Conservation (phyloP, 1,140 invertebrate species). For the Orchestia grillus region DNA sequence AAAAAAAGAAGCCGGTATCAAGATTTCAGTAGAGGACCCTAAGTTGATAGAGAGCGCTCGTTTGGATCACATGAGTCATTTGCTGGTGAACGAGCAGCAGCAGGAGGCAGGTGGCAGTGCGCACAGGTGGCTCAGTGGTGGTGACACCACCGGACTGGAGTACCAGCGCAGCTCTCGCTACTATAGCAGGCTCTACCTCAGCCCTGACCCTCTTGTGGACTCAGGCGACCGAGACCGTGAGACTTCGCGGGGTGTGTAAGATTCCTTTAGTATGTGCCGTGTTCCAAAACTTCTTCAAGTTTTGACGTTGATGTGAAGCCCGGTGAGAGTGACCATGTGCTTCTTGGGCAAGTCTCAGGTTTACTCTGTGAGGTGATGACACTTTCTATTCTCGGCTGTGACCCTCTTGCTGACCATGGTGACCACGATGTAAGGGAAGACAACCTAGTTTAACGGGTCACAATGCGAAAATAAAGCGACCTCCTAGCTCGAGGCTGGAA, state of each 20-base stretch:
- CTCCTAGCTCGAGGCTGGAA: no score
- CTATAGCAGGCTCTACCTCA: conserved; percentile 28
- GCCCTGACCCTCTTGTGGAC: not conserved
- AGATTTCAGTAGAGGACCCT: not conserved
- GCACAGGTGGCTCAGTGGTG: conserved; percentile 8
- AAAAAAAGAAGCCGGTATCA: not conserved
- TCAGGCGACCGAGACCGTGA: not conserved
- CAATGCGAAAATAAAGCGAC: no score
- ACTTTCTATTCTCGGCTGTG: not conserved
- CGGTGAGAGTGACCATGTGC: not conserved
- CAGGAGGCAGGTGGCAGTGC: not conserved
- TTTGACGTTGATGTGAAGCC: not conserved
- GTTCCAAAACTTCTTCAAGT: not conserved
- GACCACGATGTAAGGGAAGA: not conserved
- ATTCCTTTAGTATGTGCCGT: not conserved
- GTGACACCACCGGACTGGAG: not conserved
- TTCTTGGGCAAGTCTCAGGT: not conserved
- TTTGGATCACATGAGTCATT: not conserved
- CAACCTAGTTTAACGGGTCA: not conserved
- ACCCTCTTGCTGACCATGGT: not conserved
- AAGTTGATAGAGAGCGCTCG: conserved; percentile 34
- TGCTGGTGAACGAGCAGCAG: not conserved
- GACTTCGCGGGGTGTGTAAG: not conserved
- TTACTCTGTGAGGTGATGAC: not conserved
- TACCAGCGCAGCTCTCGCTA: conserved; percentile 48